Evolutionary conservation across 2,888 invertebrate genomes (phyloP), one percentile per base, ranked within the genome.

Genomic region (Diplazon laetatorius): DNA sequence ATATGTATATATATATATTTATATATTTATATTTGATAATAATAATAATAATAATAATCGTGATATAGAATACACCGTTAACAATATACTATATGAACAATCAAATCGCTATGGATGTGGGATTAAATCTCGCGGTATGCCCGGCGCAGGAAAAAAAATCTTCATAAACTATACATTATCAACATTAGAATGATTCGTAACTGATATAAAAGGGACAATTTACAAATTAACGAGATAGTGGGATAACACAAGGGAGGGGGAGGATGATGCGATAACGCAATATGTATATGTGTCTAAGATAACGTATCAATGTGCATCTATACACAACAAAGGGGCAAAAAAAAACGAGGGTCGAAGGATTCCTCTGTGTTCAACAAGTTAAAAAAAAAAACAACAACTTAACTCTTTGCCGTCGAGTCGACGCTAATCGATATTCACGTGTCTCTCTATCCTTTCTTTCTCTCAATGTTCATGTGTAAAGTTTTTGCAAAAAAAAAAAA

Each of bases 111-210:
- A 84, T 82, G 76, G 80, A 78, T 80, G 60, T 71, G 66, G 66
- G 77, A 59, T 72, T 62, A 69, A 76, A 68, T 65, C 63, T 30
- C 35, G 35, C 12, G 63, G 5, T 16, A n/a, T 37, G 35, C 48
- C 39, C 52, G 37, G 42, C 37, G 52, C 55, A 35, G 30, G 37
- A 16, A 66, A 84, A 82, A 83, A 85, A 86, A 87, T 85, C 83
- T 83, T 86, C 83, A 87, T 88, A 88, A 89, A 88, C 88, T 89
- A 88, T 89, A 89, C 88, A 89, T 59, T 89, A 88, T 89, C 87
- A 89, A 89, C 88, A 88, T 87, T 83, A 82, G 84, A 87, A 80
- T 69, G 30, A 70, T 70, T 69, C 69, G 57, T 60, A 52, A 44
- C 57, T 57, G 37, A 62, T 48, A 44, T 59, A 71, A 68, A 68